Base-by-base conservation (phyloP, 2,797 vertebrate species). In the Scomberomorus guttatus region DNA sequence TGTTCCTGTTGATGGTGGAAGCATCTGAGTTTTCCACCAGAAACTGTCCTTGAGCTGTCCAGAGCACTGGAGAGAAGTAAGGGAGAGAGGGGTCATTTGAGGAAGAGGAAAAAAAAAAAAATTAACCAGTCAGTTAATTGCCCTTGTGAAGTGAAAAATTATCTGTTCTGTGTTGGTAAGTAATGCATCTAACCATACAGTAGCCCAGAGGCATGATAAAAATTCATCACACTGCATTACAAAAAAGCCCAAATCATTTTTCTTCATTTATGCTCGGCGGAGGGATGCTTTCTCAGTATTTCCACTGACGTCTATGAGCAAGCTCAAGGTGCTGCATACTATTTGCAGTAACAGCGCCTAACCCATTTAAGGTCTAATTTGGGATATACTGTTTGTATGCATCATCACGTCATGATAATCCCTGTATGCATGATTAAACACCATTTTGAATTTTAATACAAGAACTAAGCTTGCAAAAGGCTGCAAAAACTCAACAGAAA, bases 21-120 rank as follows among this genome's bases (percentile, higher is more conserved):
- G 92, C 94, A 67, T 96, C 96, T 0, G 96, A 96, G 87, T 96
- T 96, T 75, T 95, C 93, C 87, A 96, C 92, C 75, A 96, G 89
- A 62, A 96, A 96, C 10, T 90, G 92, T 65, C 95, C 95, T 90
- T 96, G 96, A 79, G 96, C 96, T 0, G 96, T 96, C 96, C 96
- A 96, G 17, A 96, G 93, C 93, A 95, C 96, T 94, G 89, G 5
- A 9, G 48, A 5, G 63, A 22, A 32, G 27, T 4, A 22, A 81
- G 17, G 22, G 12, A 66, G 2, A 25, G 20, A 62, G 37, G 11
- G 59, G 73, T 77, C 62, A 76, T 79, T 75, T 72, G 22, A 22
- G 56, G 37, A 46, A 32, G 24, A 39, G 17, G 6, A 32, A 6
- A 32, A 32, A 22, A 48, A 64, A 6, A 54, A 77, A 59, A 56